A percentile compares a stretch with the other conserved stretches of the same genome.
Evolutionary conservation across 2,113 vertebrate genomes (phyloP).

Genomic region (Caretta caretta): DNA sequence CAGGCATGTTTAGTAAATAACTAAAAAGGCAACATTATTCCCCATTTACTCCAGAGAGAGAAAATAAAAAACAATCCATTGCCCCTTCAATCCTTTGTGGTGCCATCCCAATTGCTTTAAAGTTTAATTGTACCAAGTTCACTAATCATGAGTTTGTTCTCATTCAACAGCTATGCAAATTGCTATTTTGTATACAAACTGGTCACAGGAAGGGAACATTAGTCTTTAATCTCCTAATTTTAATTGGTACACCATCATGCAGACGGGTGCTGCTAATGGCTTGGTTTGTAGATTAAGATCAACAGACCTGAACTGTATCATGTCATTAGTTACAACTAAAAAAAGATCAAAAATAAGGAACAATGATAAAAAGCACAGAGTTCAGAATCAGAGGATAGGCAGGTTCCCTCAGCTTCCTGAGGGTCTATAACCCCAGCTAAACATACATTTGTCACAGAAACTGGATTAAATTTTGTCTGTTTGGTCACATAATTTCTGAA

Average conservation of each 20-base stretch:
- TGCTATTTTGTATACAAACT: slow-evolving; percentile 73
- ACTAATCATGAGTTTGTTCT: slow-evolving; percentile 51
- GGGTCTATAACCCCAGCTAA: slow-evolving; percentile 59
- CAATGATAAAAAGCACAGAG: slow-evolving; percentile 69
- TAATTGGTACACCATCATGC: slow-evolving; percentile 76
- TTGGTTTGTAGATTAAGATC: slow-evolving; percentile 79
- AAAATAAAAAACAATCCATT: slow-evolving; percentile 17
- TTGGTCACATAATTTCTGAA: slow-evolving; percentile 71
- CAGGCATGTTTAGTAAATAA: not conserved
- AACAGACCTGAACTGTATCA: slow-evolving; percentile 66
- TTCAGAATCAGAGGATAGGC: slow-evolving; percentile 55
- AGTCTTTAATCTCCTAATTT: slow-evolving; percentile 79
- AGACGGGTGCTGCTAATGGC: slow-evolving; percentile 56
- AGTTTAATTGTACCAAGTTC: slow-evolving; percentile 60
- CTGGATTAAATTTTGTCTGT: slow-evolving; percentile 63
- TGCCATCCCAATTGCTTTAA: slow-evolving; percentile 34
- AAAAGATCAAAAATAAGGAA: slow-evolving; percentile 64
- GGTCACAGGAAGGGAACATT: slow-evolving; percentile 68
- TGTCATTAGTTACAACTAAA: slow-evolving; percentile 75
- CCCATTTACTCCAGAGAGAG: slow-evolving; percentile 23
- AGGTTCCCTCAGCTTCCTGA: slow-evolving; percentile 56
- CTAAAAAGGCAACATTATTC: slow-evolving; percentile 2
- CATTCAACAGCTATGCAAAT: slow-evolving; percentile 70
- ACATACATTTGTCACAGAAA: slow-evolving; percentile 61
- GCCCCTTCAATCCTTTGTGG: slow-evolving; percentile 11